These are phyloP conservation scores for Cephus rjabovi DNA, from an alignment of 2,888 invertebrate genomes.

Conservation along the genomic window DNA sequence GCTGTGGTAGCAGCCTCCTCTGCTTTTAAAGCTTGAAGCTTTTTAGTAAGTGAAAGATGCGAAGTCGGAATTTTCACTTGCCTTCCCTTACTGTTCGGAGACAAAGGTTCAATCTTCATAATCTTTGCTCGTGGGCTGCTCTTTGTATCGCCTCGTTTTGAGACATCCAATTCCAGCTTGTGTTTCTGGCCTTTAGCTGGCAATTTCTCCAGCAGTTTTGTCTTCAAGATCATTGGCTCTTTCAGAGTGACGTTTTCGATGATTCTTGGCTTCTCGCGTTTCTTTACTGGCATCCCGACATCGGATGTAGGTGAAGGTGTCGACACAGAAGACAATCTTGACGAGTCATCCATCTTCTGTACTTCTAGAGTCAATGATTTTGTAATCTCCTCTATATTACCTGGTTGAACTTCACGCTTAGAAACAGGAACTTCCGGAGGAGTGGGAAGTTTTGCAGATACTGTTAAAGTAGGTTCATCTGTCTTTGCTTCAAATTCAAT, in stretches of 20 bases:
- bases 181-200: slow-evolving; percentile 53
- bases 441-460: slow-evolving; percentile 14
- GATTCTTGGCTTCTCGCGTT: slow-evolving; percentile 63
- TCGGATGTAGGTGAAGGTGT: slow-evolving; percentile 45
- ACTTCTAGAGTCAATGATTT: slow-evolving; percentile 38
- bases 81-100: slow-evolving; percentile 41
- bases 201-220: slow-evolving; percentile 54
- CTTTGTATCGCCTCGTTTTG: slow-evolving; percentile 35
- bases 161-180: slow-evolving; percentile 49
- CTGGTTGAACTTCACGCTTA: slow-evolving; percentile 6
- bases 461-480: slow-evolving; percentile 20
- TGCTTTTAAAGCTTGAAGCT: slow-evolving; percentile 50
- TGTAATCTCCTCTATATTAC: slow-evolving; percentile 30
- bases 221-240: slow-evolving; percentile 59
- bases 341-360: slow-evolving; percentile 45
- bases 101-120: slow-evolving; percentile 51
- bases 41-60: slow-evolving; percentile 43
- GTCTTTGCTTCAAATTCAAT: slow-evolving; percentile 33
- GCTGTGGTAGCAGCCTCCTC: slow-evolving; percentile 44
- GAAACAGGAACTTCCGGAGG: neutral
- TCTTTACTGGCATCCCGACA: slow-evolving; percentile 55
- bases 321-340: slow-evolving; percentile 34
- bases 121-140: slow-evolving; percentile 45
- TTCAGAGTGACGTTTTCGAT: slow-evolving; percentile 61
- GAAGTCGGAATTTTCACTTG: slow-evolving; percentile 32